phyloP scores from a whole-genome alignment of 2,113 vertebrate species.

The Scomber scombrus region DNA sequence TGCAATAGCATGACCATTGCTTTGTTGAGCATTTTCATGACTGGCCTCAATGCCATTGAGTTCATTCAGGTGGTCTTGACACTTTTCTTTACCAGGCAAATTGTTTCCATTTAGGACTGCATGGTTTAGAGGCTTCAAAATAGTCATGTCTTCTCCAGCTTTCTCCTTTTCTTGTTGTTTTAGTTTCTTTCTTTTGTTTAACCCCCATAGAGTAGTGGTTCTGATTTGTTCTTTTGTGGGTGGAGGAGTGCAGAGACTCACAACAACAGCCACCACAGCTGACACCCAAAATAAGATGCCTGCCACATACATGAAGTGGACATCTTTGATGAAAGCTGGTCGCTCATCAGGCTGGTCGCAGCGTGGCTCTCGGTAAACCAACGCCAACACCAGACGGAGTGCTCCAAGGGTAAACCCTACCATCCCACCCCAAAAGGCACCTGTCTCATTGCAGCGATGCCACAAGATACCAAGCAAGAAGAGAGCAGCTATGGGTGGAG shows the following conservation, averaged over 20 bases:
- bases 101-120: neutral
- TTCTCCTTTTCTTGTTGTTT: slow-evolving; percentile 40
- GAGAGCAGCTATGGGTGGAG: slow-evolving; percentile 93
- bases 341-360: slow-evolving; percentile 91
- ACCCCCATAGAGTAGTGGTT: slow-evolving; percentile 92
- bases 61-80: slow-evolving; percentile 64
- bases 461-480: slow-evolving; percentile 94
- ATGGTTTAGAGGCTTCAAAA: slow-evolving; percentile 64
- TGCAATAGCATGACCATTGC: slow-evolving; percentile 29
- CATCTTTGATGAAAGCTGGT: slow-evolving; percentile 89
- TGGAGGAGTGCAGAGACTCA: slow-evolving; percentile 91
- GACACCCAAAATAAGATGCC: slow-evolving; percentile 92
- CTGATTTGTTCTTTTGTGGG: slow-evolving; percentile 88
- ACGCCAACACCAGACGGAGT: slow-evolving; percentile 88
- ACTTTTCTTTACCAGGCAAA: slow-evolving; percentile 43
- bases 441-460: slow-evolving; percentile 95
- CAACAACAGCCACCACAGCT: slow-evolving; percentile 85
- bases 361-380: slow-evolving; percentile 90
- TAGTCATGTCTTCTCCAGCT: slow-evolving; percentile 73
- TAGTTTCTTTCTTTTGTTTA: slow-evolving; percentile 71
- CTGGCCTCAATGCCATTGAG: slow-evolving; percentile 74
- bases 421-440: slow-evolving; percentile 94
- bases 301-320: slow-evolving; percentile 97
- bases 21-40: slow-evolving; percentile 49
- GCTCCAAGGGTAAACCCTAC: slow-evolving; percentile 89